Percentiles rank a stretch among this genome's conserved stretches.
phyloP scores from a whole-genome alignment of 2,113 vertebrate genomes.

The Ochotona princeps region DNA sequence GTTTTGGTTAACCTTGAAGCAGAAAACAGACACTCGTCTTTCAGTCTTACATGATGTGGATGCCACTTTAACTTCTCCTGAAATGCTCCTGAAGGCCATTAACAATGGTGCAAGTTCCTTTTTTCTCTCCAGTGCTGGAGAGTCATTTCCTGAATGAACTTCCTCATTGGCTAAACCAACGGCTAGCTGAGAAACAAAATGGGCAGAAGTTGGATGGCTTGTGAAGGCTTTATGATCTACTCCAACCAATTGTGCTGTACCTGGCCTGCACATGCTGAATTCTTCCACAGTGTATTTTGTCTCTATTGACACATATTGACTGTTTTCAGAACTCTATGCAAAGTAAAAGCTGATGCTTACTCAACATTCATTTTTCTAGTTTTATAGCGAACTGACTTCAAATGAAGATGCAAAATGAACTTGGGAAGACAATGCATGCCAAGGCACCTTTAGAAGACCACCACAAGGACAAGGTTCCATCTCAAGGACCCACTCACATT shows the following conservation, averaged over 20 bases:
- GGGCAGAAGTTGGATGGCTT: background rate
- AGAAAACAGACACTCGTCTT: background rate
- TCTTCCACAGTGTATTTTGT: background rate
- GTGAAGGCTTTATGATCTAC: background rate
- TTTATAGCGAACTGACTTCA: constrained; percentile 33
- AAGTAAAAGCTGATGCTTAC: background rate
- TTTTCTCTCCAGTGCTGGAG: background rate
- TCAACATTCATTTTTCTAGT: constrained; percentile 38
- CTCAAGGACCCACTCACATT: background rate
- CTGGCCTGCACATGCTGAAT: background rate
- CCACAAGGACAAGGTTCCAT: background rate
- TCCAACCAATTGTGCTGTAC: background rate
- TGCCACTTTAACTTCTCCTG: background rate
- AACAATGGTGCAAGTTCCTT: background rate
- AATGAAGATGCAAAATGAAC: constrained; percentile 46
- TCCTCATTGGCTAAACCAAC: background rate
- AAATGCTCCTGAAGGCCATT: background rate
- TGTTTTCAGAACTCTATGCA: constrained; percentile 2
- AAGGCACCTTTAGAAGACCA: background rate
- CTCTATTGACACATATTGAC: constrained; percentile 9
- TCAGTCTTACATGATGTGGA: background rate
- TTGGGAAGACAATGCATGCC: background rate
- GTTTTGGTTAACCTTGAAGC: constrained; percentile 40
- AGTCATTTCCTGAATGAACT: background rate
- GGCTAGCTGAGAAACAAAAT: background rate